Evolutionary conservation across 2,797 vertebrate genomes (phyloP), one percentile per base, ranked within the genome.

Genomic region (Typhlichthys subterraneus): DNA sequence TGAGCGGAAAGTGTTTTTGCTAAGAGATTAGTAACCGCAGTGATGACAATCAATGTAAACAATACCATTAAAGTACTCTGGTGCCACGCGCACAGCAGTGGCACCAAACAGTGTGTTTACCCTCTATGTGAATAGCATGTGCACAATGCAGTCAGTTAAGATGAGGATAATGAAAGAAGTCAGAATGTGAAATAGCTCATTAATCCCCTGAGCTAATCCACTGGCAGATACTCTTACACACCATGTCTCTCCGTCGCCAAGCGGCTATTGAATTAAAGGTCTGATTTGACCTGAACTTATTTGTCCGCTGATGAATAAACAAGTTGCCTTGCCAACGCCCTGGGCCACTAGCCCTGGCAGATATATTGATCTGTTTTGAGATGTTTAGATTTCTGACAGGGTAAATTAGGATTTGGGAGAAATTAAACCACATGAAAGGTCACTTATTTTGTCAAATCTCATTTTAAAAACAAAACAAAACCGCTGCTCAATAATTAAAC

Each of bases 211-310:
- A n/a, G 14, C 73, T 77, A 81, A 82, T 86, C 76, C 72, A 85
- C 75, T 75, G 80, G 79, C 46, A 70, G 77, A 67, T 75, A 67
- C 76, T 79, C 83, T 84, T 76, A 76, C 53, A 19, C 13, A 33
- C 77, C 67, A 58, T 76, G 79, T 65, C 57, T 76, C 65, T 80
- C 75, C 14, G 2, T 48, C 53, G 79, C 76, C 79, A 77, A 73
- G 45, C 9, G 45, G 45, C 55, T 79, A 69, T 73, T 79, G 77
- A 80, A 84, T 81, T 76, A 79, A 76, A 73, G 19, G 52, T 53
- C 49, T 48, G 55, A 78, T 68, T 77, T 63, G 70, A 66, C 65
- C 65, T 65, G 64, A 64, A 61, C 67, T 74, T 69, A 75, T 65
- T 38, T 57, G 47, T 79, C 73, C 52, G 51, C 54, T 59, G 73